These are phyloP conservation scores for Ondatra zibethicus DNA, from an alignment of 2,113 vertebrate species.

Conservation along the genomic window DNA sequence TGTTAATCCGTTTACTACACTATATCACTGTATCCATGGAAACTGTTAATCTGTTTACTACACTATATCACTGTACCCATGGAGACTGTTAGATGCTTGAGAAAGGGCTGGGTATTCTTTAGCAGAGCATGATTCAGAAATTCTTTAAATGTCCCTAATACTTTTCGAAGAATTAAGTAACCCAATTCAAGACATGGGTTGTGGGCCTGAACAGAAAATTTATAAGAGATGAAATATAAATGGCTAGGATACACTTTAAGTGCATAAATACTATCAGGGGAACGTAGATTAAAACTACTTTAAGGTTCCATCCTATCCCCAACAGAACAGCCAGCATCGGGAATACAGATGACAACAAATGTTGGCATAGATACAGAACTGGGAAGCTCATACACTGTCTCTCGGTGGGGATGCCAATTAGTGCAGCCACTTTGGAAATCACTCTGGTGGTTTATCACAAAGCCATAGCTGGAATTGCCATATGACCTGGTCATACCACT, in stretches of 20 bases:
- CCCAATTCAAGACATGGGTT: not conserved
- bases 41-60: not conserved
- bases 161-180: not conserved
- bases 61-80: not conserved
- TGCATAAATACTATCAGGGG: not conserved
- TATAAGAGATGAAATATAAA: not conserved
- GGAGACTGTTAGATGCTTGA: not conserved
- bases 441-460: not conserved
- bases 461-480: not conserved
- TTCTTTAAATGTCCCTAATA: not conserved
- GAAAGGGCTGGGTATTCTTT: not conserved
- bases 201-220: too few relatives aligned
- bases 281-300: not conserved
- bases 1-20: not conserved
- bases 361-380: not conserved
- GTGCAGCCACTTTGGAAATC: not conserved
- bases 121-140: not conserved
- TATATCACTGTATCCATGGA: too few relatives aligned
- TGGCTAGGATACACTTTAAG: not conserved
- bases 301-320: not conserved
- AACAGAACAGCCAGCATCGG: not conserved
- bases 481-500: too few relatives aligned
- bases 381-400: not conserved
- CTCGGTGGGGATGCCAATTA: too few relatives aligned
- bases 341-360: not conserved